A percentile compares a stretch with the other conserved stretches of the same genome.
These are phyloP conservation scores for Hydrozoanthus tunicans DNA, from an alignment of 64 coral and sea anemone genomes.

Conservation along the genomic window DNA sequence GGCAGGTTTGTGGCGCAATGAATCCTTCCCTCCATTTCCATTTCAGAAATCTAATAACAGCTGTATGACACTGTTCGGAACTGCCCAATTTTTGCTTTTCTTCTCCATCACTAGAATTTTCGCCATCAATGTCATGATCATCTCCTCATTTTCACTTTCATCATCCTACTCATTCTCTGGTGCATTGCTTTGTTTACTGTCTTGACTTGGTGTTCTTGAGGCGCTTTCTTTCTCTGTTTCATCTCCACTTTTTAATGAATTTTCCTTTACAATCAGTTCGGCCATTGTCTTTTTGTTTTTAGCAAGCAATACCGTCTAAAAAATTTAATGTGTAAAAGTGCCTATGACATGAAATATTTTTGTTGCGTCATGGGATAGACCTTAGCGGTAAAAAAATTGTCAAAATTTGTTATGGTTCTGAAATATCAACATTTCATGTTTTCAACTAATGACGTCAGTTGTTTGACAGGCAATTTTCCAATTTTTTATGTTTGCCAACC, in stretches of 20 bases:
- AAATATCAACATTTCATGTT: too few species aligned
- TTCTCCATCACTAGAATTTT: slow-evolving; percentile 12
- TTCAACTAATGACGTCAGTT: too few species aligned
- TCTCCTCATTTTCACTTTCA: background rate
- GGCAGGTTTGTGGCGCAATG: background rate
- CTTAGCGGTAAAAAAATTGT: too few species aligned
- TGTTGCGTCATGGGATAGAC: too few species aligned
- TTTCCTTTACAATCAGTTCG: background rate
- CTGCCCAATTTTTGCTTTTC: background rate
- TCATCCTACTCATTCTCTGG: background rate
- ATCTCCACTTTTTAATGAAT: slow-evolving; percentile 1
- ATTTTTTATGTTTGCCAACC: too few species aligned
- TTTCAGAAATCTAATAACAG: background rate
- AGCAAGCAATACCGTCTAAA: too few species aligned
- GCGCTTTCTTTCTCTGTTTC: background rate
- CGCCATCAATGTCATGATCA: background rate
- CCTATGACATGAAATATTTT: too few species aligned
- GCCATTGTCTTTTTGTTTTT: background rate
- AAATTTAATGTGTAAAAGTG: background rate
- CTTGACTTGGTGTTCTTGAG: background rate
- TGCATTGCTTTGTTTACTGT: slow-evolving; percentile 7
- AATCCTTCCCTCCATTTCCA: background rate
- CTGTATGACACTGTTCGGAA: slow-evolving; percentile 1
- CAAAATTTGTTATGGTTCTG: too few species aligned
- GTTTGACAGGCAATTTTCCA: too few species aligned